Base-by-base conservation (phyloP, 1,140 invertebrate species). In the Lasaia peninsularis region DNA sequence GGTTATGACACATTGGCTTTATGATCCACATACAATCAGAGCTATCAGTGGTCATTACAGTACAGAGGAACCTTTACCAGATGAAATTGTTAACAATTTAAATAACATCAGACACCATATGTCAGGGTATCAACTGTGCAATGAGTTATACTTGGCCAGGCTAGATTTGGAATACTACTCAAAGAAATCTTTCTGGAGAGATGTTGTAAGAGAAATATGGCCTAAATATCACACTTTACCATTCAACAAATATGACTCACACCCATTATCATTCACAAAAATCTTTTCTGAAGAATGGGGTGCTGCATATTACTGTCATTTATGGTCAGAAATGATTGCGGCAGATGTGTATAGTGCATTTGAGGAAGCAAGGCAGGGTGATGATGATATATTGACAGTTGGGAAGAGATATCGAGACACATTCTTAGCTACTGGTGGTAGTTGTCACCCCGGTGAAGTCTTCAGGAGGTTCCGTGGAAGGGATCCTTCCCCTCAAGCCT, bases 401-500 rank as follows among this genome's bases (percentile, higher is more conserved):
- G 93, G 93, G 0, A 90, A 90, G 60, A 90, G 97, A 58, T 98
- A 96, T 75, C 92, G 94, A 61, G 93, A 96, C 52, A 98, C 96
- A 2, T 98, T 96, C 84, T 89, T 99, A n/a, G 89, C 94, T 0
- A 88, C 93, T 10, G 96, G 96, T 8, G 96, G 97, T 5, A 93
- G 92, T 60, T 92, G 93, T 65, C 92, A 95, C 65, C 92, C 95
- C 0, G 93, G 90, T 64, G 95, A 98, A 91, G 91, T 97, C 5
- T 99, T 98, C 83, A 91, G 97, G 57, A 91, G 93, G 71, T 98
- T 98, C 84, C 90, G 96, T 69, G 98, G 98, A 1, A 91, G 97
- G 34, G 97, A 99, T 90, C 97, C 97, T 0, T 95, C 94, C 6
- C 92, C 94, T 0, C 93, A 96, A 74, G 95, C 96, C 0, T 86